Conservation (phyloP, 2,888 invertebrate species). For the Limnephilus rhombicus region DNA sequence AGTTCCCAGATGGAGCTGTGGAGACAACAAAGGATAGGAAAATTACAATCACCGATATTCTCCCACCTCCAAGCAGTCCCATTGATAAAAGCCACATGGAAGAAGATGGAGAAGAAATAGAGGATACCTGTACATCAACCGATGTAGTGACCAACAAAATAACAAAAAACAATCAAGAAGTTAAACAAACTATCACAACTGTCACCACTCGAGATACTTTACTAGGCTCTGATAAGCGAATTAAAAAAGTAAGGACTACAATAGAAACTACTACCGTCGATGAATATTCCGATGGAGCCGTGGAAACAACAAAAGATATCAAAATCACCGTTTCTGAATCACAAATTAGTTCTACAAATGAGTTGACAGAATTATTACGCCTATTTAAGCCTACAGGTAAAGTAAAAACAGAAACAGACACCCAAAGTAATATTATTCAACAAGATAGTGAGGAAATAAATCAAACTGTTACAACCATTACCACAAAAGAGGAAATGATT, state of each 20-base stretch:
- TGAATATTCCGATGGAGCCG: constrained; percentile 77
- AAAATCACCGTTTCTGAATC: constrained; percentile 77
- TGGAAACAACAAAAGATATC: constrained; percentile 77
- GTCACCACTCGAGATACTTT: constrained; percentile 75
- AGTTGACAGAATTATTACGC: constrained; percentile 75
- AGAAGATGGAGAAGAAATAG: constrained; percentile 72
- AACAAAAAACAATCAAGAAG: constrained; percentile 70
- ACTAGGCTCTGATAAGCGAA: constrained; percentile 75
- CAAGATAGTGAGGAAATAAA: constrained; percentile 74
- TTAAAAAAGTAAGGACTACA: constrained; percentile 79
- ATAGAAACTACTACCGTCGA: constrained; percentile 76
- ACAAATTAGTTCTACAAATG: constrained; percentile 75
- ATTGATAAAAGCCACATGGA: constrained; percentile 68
- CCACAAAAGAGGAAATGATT: constrained; percentile 75
- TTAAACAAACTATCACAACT: constrained; percentile 74
- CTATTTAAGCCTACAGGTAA: constrained; percentile 74
- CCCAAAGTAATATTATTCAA: constrained; percentile 75
- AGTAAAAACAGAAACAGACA: constrained; percentile 74
- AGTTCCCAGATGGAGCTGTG: constrained; percentile 74
- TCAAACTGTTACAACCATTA: constrained; percentile 74
- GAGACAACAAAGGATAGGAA: constrained; percentile 74
- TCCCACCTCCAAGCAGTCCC: constrained; percentile 67
- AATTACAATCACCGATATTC: constrained; percentile 73
- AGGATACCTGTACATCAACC: constrained; percentile 73
- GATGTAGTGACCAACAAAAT: constrained; percentile 73